A percentile compares a stretch with the other conserved stretches of the same genome.
phyloP scores from a whole-genome alignment of 2,888 invertebrate species.

The Andrena trimmerana region DNA sequence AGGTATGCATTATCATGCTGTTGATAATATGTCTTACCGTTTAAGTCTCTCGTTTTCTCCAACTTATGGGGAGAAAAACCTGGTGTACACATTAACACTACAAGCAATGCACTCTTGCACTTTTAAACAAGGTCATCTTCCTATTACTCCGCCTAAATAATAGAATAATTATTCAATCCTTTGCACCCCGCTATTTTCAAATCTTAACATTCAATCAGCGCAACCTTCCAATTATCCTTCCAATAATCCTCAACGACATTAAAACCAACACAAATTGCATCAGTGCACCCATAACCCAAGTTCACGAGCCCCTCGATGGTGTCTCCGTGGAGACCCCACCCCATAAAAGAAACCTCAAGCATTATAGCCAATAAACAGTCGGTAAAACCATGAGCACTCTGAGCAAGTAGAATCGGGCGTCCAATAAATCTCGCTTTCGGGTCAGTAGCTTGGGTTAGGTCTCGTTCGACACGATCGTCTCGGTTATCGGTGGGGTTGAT shows the following conservation, averaged over 20 bases:
- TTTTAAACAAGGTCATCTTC: too few relatives aligned
- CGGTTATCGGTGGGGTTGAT: slow-evolving; percentile 62
- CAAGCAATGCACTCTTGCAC: too few relatives aligned
- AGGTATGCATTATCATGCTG: too few relatives aligned
- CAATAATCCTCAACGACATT: background rate
- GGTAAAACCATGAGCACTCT: slow-evolving; percentile 19
- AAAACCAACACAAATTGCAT: background rate
- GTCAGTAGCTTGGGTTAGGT: slow-evolving; percentile 17
- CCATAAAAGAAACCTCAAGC: slow-evolving; percentile 12
- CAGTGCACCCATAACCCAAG: background rate
- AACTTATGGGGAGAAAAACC: too few relatives aligned
- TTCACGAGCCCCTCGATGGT: background rate
- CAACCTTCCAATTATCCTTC: background rate
- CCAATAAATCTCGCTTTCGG: slow-evolving; percentile 45
- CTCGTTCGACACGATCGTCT: slow-evolving; percentile 15
- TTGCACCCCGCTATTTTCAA: background rate
- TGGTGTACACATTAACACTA: too few relatives aligned
- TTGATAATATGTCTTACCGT: too few relatives aligned
- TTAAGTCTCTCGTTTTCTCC: too few relatives aligned
- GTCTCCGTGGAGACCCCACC: background rate
- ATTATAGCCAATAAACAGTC: slow-evolving; percentile 25
- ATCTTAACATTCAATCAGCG: background rate
- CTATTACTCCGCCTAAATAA: too few relatives aligned
- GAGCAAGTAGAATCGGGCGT: background rate
- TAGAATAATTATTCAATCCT: background rate